Conservation (phyloP, 1,140 invertebrate genomes). For the Copidosoma floridanum region DNA sequence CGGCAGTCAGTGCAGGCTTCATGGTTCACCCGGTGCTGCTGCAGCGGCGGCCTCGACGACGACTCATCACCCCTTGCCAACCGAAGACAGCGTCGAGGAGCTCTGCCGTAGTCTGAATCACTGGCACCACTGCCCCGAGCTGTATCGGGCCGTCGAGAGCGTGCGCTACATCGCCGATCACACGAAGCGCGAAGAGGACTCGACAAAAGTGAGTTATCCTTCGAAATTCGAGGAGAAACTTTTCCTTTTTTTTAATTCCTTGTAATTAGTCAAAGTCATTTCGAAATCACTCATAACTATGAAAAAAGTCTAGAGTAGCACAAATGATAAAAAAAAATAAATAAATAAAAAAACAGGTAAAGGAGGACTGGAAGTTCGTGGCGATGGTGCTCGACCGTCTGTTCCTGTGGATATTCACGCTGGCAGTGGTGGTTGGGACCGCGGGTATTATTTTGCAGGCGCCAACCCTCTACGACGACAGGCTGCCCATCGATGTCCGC, state of each 20-base stretch:
- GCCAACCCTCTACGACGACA: slow-evolving; percentile 86
- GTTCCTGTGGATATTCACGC: slow-evolving; percentile 95
- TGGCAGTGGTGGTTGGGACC: slow-evolving; percentile 89
- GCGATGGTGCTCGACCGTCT: slow-evolving; percentile 96
- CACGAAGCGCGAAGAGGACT: slow-evolving; percentile 88
- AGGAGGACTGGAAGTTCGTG: slow-evolving; percentile 98
- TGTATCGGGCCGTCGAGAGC: slow-evolving; percentile 88
- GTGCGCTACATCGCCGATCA: slow-evolving; percentile 92
- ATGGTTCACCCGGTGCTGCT: slow-evolving; percentile 61
- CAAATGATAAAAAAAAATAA: too few species aligned
- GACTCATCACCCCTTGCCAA: slow-evolving; percentile 46
- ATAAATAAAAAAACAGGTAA: slow-evolving; percentile 61
- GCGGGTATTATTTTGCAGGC: slow-evolving; percentile 92
- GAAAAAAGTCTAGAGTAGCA: too few species aligned
- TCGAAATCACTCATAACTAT: too few species aligned
- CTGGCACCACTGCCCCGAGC: slow-evolving; percentile 86
- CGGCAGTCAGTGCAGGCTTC: slow-evolving; percentile 62
- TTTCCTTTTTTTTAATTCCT: too few species aligned
- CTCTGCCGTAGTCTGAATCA: slow-evolving; percentile 60
- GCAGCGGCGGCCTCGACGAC: slow-evolving; percentile 59
- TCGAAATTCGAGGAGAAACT: too few species aligned
- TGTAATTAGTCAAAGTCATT: too few species aligned
- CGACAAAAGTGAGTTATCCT: slow-evolving; percentile 70
- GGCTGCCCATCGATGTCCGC: slow-evolving; percentile 83
- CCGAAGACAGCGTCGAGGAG: slow-evolving; percentile 50